These are phyloP conservation scores for Epinephelus coioides DNA, from an alignment of 2,797 vertebrate genomes.

Conservation along the genomic window DNA sequence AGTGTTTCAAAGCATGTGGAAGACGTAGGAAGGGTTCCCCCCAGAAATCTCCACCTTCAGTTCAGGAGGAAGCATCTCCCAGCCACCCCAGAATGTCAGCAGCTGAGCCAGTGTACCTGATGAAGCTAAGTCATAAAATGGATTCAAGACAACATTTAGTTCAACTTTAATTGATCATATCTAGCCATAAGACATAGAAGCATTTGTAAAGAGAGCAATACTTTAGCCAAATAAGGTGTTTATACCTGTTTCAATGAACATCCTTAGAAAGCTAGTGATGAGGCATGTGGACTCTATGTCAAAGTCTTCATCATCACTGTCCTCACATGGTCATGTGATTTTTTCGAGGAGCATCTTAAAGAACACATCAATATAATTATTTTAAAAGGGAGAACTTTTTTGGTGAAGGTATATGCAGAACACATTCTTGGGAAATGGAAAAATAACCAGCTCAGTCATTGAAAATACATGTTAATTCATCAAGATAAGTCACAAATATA, in stretches of 20 bases:
- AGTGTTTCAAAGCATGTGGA: slow-evolving; percentile 38
- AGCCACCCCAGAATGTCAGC: slow-evolving; percentile 41
- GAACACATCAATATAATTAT: not conserved
- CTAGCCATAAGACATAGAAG: not conserved
- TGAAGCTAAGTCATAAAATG: slow-evolving; percentile 28
- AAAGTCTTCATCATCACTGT: slow-evolving; percentile 27
- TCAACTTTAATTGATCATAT: not conserved
- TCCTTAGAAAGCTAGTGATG: slow-evolving; percentile 33
- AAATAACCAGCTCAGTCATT: not conserved
- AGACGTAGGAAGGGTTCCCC: slow-evolving; percentile 26
- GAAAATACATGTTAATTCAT: not conserved
- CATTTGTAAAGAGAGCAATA: slow-evolving; percentile 1
- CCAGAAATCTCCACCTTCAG: slow-evolving; percentile 30
- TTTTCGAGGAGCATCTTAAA: not conserved
- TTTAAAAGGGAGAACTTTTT: not conserved
- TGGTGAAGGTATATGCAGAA: slow-evolving; percentile 1
- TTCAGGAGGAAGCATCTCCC: slow-evolving; percentile 31
- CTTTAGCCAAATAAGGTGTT: slow-evolving; percentile 12
- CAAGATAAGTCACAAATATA: not conserved
- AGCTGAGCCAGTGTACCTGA: slow-evolving; percentile 30
- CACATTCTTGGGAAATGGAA: not conserved
- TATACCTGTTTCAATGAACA: slow-evolving; percentile 29
- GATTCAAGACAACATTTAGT: slow-evolving; percentile 11
- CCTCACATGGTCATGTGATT: slow-evolving; percentile 9
- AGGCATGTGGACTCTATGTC: slow-evolving; percentile 11